phyloP scores from a whole-genome alignment of 2,888 invertebrate species.

The Synanthedon myopaeformis region DNA sequence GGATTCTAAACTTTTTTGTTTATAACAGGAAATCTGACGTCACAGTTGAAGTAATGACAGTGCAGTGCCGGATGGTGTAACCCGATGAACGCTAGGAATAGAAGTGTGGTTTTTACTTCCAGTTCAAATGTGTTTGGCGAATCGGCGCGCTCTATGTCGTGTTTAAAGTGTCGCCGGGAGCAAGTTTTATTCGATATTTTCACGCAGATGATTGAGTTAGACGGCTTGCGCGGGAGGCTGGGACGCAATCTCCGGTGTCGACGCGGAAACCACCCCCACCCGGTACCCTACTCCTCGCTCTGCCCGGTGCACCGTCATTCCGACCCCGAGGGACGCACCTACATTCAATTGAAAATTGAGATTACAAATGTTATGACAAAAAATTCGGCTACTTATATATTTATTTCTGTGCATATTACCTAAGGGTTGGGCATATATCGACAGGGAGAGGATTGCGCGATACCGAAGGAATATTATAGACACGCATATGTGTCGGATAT shows the following conservation, averaged over 20 bases:
- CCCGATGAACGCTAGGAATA: constrained; percentile 15
- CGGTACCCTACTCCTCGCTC: constrained; percentile 6
- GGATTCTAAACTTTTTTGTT: constrained; percentile 26
- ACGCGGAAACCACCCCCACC: constrained; percentile 27
- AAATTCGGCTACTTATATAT: neutral
- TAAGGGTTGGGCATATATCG: neutral
- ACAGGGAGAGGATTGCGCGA: too few species aligned
- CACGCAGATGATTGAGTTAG: constrained; percentile 63
- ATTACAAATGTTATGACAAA: constrained; percentile 5
- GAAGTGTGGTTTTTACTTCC: constrained; percentile 23
- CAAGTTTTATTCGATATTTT: constrained; percentile 59
- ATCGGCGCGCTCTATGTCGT: constrained; percentile 27
- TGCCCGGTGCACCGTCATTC: constrained; percentile 20
- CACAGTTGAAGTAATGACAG: constrained; percentile 21
- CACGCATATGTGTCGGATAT: too few species aligned
- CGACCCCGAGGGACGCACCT: constrained; percentile 15
- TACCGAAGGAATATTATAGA: too few species aligned
- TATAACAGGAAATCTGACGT: constrained; percentile 38
- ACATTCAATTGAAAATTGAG: constrained; percentile 6
- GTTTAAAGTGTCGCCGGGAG: constrained; percentile 41
- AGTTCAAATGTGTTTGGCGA: constrained; percentile 18
- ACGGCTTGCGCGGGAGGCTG: constrained; percentile 55
- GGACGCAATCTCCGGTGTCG: constrained; percentile 61
- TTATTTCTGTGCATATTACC: neutral
- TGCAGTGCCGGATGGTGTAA: constrained; percentile 14